Evolutionary conservation across 2,113 vertebrate species (phyloP).

Genomic region (Pedionomus torquatus): DNA sequence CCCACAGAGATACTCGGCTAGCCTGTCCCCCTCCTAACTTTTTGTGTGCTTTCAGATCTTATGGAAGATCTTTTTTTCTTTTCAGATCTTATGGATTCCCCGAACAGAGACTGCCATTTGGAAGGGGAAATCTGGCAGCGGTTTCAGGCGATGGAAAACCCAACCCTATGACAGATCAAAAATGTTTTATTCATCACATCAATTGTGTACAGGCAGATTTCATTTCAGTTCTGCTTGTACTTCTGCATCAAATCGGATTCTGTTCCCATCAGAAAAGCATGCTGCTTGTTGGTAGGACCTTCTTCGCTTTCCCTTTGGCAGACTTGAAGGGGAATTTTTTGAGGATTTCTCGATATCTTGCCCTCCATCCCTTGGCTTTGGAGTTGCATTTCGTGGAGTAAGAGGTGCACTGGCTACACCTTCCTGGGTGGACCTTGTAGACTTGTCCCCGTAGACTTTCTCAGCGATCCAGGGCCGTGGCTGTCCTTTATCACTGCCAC

Average conservation of each 20-base stretch:
- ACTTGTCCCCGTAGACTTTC: fast-evolving
- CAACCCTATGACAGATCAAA: fast-evolving
- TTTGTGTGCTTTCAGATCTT: background rate
- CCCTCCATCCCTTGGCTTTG: background rate
- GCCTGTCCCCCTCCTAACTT: background rate
- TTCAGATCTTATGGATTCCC: no score
- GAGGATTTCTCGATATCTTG: background rate
- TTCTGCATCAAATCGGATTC: background rate
- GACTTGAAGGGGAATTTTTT: background rate
- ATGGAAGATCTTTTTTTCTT: no score
- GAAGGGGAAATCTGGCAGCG: fast-evolving
- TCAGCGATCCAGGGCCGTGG: background rate
- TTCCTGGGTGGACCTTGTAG: fast-evolving
- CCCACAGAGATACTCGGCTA: background rate
- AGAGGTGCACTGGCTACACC: no score
- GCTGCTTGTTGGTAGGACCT: background rate
- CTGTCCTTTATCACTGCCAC: fast-evolving
- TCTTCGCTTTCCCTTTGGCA: background rate
- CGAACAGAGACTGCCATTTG: background rate
- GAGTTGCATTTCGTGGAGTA: no score
- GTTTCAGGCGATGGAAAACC: background rate
- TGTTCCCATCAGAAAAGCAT: background rate
- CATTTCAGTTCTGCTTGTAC: background rate
- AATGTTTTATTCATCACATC: background rate
- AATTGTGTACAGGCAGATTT: background rate